Percentiles rank a stretch among this genome's conserved stretches.
These are phyloP conservation scores for Eurois occulta DNA, from an alignment of 2,888 invertebrate genomes.

Conservation along the genomic window DNA sequence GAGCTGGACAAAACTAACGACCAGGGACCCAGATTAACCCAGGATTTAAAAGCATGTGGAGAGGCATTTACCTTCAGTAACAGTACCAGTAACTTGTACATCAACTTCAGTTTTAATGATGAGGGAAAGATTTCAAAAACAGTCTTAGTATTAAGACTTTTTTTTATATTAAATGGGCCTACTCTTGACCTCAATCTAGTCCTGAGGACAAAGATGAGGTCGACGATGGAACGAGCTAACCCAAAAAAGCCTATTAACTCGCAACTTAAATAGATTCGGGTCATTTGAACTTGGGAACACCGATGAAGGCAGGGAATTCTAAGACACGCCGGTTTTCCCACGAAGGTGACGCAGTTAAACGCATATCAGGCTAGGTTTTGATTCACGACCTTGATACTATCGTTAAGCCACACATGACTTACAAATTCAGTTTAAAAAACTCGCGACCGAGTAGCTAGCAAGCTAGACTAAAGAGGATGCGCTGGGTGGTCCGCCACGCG, in stretches of 20 bases:
- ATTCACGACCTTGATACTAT: neutral
- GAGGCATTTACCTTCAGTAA: neutral
- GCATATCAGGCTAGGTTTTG: neutral
- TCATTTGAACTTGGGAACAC: too few species aligned
- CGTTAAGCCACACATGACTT: neutral
- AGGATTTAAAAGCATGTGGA: neutral
- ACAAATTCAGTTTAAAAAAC: constrained; percentile 24
- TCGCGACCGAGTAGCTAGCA: constrained; percentile 18
- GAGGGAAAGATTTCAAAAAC: neutral
- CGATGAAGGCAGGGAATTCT: too few species aligned
- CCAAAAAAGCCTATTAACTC: too few species aligned
- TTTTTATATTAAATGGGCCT: too few species aligned
- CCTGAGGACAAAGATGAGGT: too few species aligned
- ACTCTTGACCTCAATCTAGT: too few species aligned
- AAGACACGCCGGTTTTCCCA: neutral
- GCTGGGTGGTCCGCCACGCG: constrained; percentile 42
- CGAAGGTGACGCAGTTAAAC: neutral
- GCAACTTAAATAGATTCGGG: too few species aligned
- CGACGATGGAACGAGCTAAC: too few species aligned
- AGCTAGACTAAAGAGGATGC: constrained; percentile 21
- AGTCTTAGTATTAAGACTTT: too few species aligned
- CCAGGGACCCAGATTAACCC: neutral
- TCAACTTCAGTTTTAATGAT: neutral
- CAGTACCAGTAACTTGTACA: neutral
- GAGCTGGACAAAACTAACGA: neutral